phyloP scores from a whole-genome alignment of 1,140 invertebrate species.

The Venturia canescens region DNA sequence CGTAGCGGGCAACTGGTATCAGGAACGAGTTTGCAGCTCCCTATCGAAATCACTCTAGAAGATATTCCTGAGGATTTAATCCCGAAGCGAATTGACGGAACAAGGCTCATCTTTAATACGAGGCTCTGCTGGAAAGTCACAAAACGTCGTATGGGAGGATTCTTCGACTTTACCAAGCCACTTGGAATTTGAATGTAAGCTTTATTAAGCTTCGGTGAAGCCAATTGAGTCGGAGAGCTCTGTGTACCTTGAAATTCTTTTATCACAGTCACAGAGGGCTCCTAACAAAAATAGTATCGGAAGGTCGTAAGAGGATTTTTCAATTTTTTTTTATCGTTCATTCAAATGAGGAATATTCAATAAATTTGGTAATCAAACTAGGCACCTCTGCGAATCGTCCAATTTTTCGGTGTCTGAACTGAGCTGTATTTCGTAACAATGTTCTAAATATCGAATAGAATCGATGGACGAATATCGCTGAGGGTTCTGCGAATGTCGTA shows the following conservation, averaged over 20 bases:
- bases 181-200: constrained; percentile 10
- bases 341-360: too few species aligned
- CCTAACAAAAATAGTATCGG: too few species aligned
- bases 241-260: not conserved
- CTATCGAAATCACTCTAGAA: not conserved
- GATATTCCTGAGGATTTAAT: not conserved
- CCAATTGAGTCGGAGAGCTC: not conserved
- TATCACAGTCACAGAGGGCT: not conserved
- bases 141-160: not conserved
- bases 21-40: not conserved
- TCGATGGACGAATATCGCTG: too few species aligned
- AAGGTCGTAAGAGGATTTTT: too few species aligned
- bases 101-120: not conserved
- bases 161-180: not conserved
- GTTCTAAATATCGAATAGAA: too few species aligned
- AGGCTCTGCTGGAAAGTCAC: not conserved
- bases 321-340: not conserved
- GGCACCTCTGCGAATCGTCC: too few species aligned
- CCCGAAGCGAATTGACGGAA: constrained; percentile 6
- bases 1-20: not conserved
- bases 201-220: not conserved
- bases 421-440: too few species aligned
- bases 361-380: too few species aligned
- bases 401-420: too few species aligned
- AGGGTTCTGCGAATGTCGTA: too few species aligned